Conservation (phyloP, 1,140 invertebrate species). For the Melitaea cinxia region DNA sequence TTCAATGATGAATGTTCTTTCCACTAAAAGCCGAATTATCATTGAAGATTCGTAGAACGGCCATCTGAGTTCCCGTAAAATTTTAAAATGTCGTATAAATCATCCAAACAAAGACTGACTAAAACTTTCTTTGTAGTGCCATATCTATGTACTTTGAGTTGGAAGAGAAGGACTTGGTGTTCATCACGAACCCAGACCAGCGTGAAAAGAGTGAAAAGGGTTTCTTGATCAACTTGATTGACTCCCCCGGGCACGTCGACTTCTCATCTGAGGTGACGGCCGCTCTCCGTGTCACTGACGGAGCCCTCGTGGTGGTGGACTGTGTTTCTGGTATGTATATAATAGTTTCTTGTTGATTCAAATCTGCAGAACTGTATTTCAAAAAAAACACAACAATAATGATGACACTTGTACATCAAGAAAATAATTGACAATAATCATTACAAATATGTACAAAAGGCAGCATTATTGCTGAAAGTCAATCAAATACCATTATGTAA, state of each 20-base stretch:
- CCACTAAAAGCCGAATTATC: slow-evolving; percentile 66
- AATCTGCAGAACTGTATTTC: too few species aligned
- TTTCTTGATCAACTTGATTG: slow-evolving; percentile 99
- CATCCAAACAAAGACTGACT: not conserved
- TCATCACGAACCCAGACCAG: slow-evolving; percentile 94
- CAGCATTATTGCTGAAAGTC: too few species aligned
- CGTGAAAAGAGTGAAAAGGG: slow-evolving; percentile 94
- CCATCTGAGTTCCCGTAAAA: slow-evolving; percentile 62
- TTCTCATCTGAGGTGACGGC: slow-evolving; percentile 99
- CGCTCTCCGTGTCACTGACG: slow-evolving; percentile 99
- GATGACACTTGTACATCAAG: too few species aligned
- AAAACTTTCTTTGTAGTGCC: slow-evolving; percentile 84
- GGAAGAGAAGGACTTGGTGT: slow-evolving; percentile 94
- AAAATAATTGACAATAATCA: too few species aligned
- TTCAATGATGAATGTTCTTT: slow-evolving; percentile 78
- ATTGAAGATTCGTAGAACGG: slow-evolving; percentile 78
- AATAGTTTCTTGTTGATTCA: too few species aligned
- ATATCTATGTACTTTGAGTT: slow-evolving; percentile 99
- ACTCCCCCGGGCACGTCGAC: slow-evolving; percentile 99
- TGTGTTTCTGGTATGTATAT: slow-evolving; percentile 97
- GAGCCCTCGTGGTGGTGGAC: slow-evolving; percentile 99
- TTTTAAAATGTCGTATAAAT: not conserved
- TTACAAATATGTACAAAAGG: too few species aligned
- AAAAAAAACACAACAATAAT: too few species aligned
- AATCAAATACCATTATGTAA: too few species aligned